Evolutionary conservation across 2,888 invertebrate genomes (phyloP), one percentile per base, ranked within the genome.

Genomic region (Falcaria lacertinaria): DNA sequence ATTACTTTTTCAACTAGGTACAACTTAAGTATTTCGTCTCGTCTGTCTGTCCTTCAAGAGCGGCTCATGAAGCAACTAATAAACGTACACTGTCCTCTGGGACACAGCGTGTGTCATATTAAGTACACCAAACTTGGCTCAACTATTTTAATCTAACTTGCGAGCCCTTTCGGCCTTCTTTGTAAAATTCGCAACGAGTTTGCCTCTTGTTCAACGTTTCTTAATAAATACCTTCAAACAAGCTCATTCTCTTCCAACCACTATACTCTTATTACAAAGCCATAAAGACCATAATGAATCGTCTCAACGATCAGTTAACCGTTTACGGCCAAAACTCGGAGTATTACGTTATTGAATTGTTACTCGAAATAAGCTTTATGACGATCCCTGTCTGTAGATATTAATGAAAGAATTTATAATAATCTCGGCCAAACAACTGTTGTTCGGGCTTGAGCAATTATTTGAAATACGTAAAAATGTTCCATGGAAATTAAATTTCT

Each of bases 81-180:
- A n/a, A n/a, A n/a, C n/a, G n/a, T n/a, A n/a, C n/a, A n/a, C n/a
- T n/a, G n/a, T n/a, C n/a, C n/a, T n/a, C n/a, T n/a, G n/a, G n/a
- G n/a, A n/a, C n/a, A 44, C 41, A 33, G 43, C 39, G 39, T 37
- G 55, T 68, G 69, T 72, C 72, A 69, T 59, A 66, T 43, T 61
- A 57, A 55, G 49, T 53, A 49, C 48, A 52, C 56, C 47, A 56
- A 62, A 66, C 60, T 69, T 66, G 53, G 60, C 53, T 44, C 61
- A 82, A 82, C 82, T 80, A 81, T 81, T 82, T 81, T 82, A 81
- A 82, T 82, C 75, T 77, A 80, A 80, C 66, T 79, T 78, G 64
- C 43, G 49, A 57, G 56, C 62, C 73, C 67, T 69, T 37, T 64
- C 62, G 52, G 53, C 60, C 63, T 63, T 61, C 62, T 72, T 74